These are phyloP conservation scores for Allygus modestus DNA, from an alignment of 2,888 invertebrate genomes.

Conservation along the genomic window DNA sequence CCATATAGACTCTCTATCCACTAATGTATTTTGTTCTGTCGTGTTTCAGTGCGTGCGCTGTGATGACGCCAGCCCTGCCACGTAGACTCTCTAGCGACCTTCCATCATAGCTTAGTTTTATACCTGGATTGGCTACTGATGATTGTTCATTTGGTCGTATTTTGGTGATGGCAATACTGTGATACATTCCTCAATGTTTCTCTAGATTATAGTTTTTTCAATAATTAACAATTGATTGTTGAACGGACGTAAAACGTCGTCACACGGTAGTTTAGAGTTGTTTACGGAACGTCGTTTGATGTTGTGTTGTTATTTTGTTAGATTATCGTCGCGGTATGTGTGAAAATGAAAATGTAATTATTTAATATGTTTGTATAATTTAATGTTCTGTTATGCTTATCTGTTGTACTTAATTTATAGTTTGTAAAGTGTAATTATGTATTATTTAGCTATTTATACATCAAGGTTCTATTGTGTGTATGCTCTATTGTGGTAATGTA, in stretches of 20 bases:
- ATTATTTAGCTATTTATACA: neutral
- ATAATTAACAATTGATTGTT: slow-evolving; percentile 11
- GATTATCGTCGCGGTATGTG: neutral
- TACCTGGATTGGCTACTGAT: slow-evolving; percentile 57
- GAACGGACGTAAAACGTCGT: neutral
- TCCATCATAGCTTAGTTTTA: slow-evolving; percentile 56
- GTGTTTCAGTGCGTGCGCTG: slow-evolving; percentile 48
- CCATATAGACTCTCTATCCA: slow-evolving; percentile 41
- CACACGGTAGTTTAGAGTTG: slow-evolving; percentile 21
- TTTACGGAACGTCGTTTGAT: neutral
- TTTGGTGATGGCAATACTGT: slow-evolving; percentile 57
- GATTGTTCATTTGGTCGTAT: slow-evolving; percentile 63
- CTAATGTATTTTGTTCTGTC: neutral
- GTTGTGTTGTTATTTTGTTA: neutral
- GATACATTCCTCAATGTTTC: slow-evolving; percentile 57
- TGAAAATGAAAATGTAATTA: neutral
- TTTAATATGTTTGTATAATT: neutral
- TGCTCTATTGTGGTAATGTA: neutral
- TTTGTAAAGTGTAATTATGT: neutral
- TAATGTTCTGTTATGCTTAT: neutral
- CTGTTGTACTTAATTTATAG: slow-evolving; percentile 1
- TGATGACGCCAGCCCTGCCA: slow-evolving; percentile 55
- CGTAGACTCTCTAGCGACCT: slow-evolving; percentile 55
- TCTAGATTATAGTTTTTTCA: slow-evolving; percentile 47
- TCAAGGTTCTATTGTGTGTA: neutral